These are phyloP conservation scores for Ondatra zibethicus DNA, from an alignment of 2,113 vertebrate species.

Conservation along the genomic window DNA sequence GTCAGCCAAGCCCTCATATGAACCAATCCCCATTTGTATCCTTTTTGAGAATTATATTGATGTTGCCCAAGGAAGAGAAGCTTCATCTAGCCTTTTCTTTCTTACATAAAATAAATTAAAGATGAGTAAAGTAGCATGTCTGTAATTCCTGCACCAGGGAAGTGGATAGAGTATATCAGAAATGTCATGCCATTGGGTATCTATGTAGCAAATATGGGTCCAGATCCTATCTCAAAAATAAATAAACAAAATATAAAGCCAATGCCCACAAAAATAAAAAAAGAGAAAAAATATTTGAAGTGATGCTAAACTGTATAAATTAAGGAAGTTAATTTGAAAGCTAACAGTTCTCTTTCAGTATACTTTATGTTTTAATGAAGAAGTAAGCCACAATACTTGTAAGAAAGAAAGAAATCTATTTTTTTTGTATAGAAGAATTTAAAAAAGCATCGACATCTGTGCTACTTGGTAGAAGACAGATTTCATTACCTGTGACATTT, in stretches of 20 bases:
- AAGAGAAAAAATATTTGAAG: slow-evolving; percentile 13
- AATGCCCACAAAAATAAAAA: neutral
- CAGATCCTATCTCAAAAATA: neutral
- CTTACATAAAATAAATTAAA: neutral
- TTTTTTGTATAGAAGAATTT: slow-evolving; percentile 58
- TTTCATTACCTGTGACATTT: slow-evolving; percentile 68
- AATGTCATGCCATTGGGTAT: neutral
- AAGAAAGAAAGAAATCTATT: slow-evolving; percentile 56
- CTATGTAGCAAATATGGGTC: neutral
- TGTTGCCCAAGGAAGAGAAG: neutral
- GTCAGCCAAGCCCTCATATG: too few relatives aligned
- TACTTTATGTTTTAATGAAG: slow-evolving; percentile 57
- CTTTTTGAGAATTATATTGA: slow-evolving; percentile 43
- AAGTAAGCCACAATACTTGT: neutral
- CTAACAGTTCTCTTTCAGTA: neutral
- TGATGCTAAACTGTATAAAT: slow-evolving; percentile 4
- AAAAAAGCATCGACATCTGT: slow-evolving; percentile 59
- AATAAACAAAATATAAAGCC: neutral
- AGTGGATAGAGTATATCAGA: neutral
- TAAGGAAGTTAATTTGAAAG: slow-evolving; percentile 35
- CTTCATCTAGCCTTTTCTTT: neutral
- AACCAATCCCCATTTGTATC: too few relatives aligned
- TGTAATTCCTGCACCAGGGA: neutral
- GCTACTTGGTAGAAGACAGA: slow-evolving; percentile 61
- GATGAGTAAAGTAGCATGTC: too few relatives aligned